A percentile compares a stretch with the other conserved stretches of the same genome.
Conservation (phyloP, 2,113 vertebrate species). For the Brachirus orientalis region DNA sequence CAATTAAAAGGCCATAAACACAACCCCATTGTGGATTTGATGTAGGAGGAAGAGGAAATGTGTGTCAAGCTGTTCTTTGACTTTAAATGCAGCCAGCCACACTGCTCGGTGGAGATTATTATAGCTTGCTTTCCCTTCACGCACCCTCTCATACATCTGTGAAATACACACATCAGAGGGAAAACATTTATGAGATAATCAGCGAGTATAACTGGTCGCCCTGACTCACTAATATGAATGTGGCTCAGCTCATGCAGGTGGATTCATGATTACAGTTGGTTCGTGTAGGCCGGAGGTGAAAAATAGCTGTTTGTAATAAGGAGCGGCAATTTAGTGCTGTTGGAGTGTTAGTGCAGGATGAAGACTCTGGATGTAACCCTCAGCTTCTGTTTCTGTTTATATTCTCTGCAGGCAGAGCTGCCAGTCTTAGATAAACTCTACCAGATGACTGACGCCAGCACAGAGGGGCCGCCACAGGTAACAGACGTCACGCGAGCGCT, state of each 20-base stretch:
- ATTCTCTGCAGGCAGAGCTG: slow-evolving; percentile 13
- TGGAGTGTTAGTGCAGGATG: slow-evolving; percentile 6
- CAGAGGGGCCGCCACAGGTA: slow-evolving; percentile 34
- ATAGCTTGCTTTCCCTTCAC: slow-evolving; percentile 42
- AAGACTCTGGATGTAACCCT: neutral
- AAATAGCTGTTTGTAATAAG: slow-evolving; percentile 12
- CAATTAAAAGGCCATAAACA: slow-evolving; percentile 76
- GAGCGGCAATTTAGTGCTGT: slow-evolving; percentile 6
- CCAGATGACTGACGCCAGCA: slow-evolving; percentile 23
- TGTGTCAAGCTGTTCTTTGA: slow-evolving; percentile 57
- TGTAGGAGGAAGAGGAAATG: slow-evolving; percentile 41
- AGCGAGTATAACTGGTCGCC: neutral
- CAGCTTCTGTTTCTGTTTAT: slow-evolving; percentile 18
- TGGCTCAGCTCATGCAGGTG: neutral
- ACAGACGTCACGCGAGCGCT: slow-evolving; percentile 32
- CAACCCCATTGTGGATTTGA: slow-evolving; percentile 53
- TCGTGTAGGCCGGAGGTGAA: neutral
- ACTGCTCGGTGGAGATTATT: slow-evolving; percentile 66
- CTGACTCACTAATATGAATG: slow-evolving; percentile 8
- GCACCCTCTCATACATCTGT: slow-evolving; percentile 39
- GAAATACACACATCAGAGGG: slow-evolving; percentile 27
- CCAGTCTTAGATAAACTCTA: slow-evolving; percentile 39
- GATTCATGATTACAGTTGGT: neutral
- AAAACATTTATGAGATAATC: slow-evolving; percentile 24
- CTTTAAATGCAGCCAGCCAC: slow-evolving; percentile 40